A percentile compares a stretch with the other conserved stretches of the same genome.
Conservation (phyloP, 2,888 invertebrate genomes). For the Stenodera caucasica region DNA sequence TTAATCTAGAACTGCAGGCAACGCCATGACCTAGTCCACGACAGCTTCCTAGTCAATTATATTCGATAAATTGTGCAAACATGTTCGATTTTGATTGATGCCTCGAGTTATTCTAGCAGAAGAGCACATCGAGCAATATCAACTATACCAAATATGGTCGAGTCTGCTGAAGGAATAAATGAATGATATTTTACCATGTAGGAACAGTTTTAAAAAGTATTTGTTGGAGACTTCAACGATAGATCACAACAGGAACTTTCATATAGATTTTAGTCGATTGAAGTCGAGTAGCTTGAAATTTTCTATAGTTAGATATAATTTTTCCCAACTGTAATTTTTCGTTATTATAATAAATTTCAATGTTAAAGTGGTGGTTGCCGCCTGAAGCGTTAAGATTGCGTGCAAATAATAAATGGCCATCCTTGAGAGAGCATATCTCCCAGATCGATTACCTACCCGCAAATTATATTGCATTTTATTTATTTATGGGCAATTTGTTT, state of each 20-base stretch:
- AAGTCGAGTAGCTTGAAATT: neutral
- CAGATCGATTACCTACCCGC: conserved; percentile 2
- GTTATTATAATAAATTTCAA: neutral
- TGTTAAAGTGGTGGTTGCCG: neutral
- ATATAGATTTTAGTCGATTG: neutral
- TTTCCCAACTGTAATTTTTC: neutral
- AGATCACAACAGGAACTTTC: neutral
- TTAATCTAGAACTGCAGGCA: conserved; percentile 37
- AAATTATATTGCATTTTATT: conserved; percentile 6
- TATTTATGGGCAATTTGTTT: conserved; percentile 6
- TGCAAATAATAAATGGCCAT: conserved; percentile 4
- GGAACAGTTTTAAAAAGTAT: too few relatives aligned
- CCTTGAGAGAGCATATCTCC: neutral
- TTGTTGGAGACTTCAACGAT: neutral
- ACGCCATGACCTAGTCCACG: conserved; percentile 36
- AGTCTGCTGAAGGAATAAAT: too few relatives aligned
- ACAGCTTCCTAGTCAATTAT: conserved; percentile 29
- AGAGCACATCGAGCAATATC: neutral
- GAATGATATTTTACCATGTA: too few relatives aligned
- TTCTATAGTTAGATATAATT: neutral
- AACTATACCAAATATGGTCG: conserved; percentile 19
- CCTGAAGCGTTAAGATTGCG: conserved; percentile 2
- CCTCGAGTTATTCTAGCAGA: conserved; percentile 2
- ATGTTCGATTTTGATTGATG: conserved; percentile 21
- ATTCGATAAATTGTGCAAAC: conserved; percentile 23